phyloP scores from a whole-genome alignment of 53 echinoderm and acorn worm species.

The Arbacia lixula region DNA sequence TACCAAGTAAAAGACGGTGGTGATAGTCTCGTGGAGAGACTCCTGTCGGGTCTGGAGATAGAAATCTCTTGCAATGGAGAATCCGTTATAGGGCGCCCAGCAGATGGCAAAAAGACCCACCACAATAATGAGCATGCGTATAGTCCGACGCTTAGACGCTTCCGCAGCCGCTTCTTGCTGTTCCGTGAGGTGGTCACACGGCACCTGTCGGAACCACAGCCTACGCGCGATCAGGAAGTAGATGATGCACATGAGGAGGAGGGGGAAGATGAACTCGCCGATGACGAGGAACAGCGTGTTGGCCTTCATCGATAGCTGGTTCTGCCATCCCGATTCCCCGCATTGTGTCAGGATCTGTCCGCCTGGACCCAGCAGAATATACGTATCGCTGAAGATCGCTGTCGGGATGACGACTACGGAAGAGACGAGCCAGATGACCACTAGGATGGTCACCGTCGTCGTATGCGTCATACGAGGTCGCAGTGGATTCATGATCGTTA shows the following conservation, averaged over 20 bases:
- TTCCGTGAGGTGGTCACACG: conserved; percentile 82
- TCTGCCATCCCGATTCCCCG: conserved; percentile 71
- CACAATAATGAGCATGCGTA: conserved; percentile 93
- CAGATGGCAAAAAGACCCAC: conserved; percentile 90
- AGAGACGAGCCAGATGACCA: conserved; percentile 84
- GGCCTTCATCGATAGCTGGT: conserved; percentile 59
- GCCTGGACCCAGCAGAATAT: neutral
- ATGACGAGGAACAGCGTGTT: conserved; percentile 78
- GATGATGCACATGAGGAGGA: conserved; percentile 74
- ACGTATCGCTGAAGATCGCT: conserved; percentile 64
- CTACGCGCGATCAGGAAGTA: conserved; percentile 85
- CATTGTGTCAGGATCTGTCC: conserved; percentile 61
- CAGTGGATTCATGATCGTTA: conserved; percentile 87
- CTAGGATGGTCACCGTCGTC: conserved; percentile 68
- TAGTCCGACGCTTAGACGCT: conserved; percentile 76
- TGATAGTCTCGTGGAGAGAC: conserved; percentile 50
- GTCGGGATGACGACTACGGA: conserved; percentile 80
- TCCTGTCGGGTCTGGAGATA: conserved; percentile 61
- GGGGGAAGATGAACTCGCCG: conserved; percentile 80
- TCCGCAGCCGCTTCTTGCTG: conserved; percentile 86
- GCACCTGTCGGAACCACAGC: conserved; percentile 91
- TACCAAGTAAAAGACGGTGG: conserved; percentile 79
- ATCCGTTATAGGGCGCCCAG: conserved; percentile 89
- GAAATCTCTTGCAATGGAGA: conserved; percentile 82
- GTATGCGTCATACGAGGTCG: conserved; percentile 80